Conservation (phyloP, 2,888 invertebrate species). For the Xestoiulus laeticollis region DNA sequence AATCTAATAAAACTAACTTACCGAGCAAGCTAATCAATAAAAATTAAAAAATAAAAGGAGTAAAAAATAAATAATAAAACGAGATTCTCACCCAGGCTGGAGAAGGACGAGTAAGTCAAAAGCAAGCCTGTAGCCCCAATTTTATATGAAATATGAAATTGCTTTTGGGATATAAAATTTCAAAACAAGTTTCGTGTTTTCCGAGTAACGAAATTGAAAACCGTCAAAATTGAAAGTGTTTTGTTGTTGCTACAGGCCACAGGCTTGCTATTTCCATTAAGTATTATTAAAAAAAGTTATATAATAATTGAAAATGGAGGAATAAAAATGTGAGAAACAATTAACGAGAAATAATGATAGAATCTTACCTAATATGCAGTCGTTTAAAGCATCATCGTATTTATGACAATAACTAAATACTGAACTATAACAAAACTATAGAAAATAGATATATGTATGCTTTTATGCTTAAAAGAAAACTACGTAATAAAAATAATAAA, state of each 20-base stretch:
- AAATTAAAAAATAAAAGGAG: background rate
- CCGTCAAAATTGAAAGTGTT: background rate
- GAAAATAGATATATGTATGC: conserved; percentile 3
- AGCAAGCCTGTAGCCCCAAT: background rate
- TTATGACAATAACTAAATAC: background rate
- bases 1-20: background rate
- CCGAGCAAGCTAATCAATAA: background rate
- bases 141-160: background rate
- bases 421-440: background rate
- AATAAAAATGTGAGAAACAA: background rate
- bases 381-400: conserved; percentile 23
- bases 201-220: background rate
- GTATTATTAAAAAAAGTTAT: background rate
- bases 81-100: background rate
- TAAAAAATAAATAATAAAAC: background rate
- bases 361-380: conserved; percentile 25
- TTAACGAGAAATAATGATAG: conserved; percentile 25
- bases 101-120: background rate
- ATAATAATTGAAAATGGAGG: background rate
- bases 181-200: background rate
- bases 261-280: background rate
- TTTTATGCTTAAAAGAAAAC: background rate
- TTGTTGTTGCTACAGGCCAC: background rate
- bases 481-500: background rate
- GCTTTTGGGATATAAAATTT: background rate